These are phyloP conservation scores for Petrolisthes cinctipes DNA, from an alignment of 2,888 invertebrate species.

Conservation along the genomic window DNA sequence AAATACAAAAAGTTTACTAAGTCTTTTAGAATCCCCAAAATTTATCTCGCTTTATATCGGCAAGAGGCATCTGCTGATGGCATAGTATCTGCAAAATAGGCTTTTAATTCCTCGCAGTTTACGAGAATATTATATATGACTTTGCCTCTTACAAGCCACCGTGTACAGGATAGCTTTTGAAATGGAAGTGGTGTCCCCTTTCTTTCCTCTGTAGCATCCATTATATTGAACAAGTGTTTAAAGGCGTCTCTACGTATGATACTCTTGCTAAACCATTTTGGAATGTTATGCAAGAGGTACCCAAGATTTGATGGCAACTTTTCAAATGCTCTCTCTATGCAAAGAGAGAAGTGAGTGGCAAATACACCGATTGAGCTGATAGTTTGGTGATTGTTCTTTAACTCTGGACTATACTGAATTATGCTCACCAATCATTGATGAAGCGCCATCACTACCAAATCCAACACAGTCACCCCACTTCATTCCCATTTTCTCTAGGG, in stretches of 20 bases:
- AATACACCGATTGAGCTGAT: no score
- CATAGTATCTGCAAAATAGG: not conserved
- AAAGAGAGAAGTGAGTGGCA: constrained; percentile 34
- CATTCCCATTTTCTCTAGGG: constrained; percentile 23
- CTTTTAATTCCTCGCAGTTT: constrained; percentile 15
- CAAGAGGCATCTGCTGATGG: constrained; percentile 11
- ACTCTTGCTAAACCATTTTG: constrained; percentile 44
- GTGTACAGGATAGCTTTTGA: constrained; percentile 18
- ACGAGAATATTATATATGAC: constrained; percentile 21
- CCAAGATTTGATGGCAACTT: constrained; percentile 21
- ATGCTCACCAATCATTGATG: no score
- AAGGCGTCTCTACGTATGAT: constrained; percentile 37
- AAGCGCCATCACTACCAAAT: no score
- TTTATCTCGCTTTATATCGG: constrained; percentile 10
- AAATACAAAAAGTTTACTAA: constrained; percentile 20
- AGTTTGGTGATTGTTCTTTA: no score
- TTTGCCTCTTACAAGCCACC: constrained; percentile 10
- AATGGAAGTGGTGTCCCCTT: constrained; percentile 33
- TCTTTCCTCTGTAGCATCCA: constrained; percentile 31
- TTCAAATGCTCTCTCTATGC: constrained; percentile 24
- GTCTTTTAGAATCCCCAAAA: not conserved
- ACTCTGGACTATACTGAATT: not conserved
- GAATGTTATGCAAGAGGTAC: constrained; percentile 29
- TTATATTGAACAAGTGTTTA: constrained; percentile 17
- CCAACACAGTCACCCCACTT: constrained; percentile 26